Evolutionary conservation across 2,113 vertebrate genomes (phyloP).

Genomic region (Neotragus moschatus): DNA sequence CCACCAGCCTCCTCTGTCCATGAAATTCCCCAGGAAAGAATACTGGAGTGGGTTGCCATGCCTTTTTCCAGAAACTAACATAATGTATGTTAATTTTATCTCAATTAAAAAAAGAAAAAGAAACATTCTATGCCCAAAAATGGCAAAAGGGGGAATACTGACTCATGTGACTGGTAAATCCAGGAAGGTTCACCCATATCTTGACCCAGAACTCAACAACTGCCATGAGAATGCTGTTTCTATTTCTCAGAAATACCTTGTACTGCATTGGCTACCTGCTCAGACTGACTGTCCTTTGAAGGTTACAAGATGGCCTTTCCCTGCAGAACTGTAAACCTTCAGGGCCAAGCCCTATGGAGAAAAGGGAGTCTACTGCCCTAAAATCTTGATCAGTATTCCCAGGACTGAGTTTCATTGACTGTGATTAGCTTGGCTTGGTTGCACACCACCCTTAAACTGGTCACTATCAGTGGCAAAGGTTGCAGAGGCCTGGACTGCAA

Average conservation of each 20-base stretch:
- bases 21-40: background rate
- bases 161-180: background rate
- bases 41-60: background rate
- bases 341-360: too few relatives aligned
- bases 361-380: background rate
- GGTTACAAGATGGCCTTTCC: background rate
- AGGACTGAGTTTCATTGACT: background rate
- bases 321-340: background rate
- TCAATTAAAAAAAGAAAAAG: background rate
- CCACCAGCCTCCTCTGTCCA: background rate
- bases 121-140: background rate
- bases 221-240: too few relatives aligned
- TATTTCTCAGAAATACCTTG: background rate
- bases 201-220: background rate
- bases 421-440: background rate
- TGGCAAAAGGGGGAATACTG: background rate
- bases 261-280: background rate
- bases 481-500: background rate
- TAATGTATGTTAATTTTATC: background rate
- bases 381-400: background rate
- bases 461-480: rapidly evolving
- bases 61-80: background rate
- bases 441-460: rapidly evolving
- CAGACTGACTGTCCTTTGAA: background rate
- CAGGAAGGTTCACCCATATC: background rate